Percentiles rank a stretch among this genome's conserved stretches.
These are phyloP conservation scores for Notamacropus eugenii DNA, from an alignment of 2,797 vertebrate species.

Conservation along the genomic window DNA sequence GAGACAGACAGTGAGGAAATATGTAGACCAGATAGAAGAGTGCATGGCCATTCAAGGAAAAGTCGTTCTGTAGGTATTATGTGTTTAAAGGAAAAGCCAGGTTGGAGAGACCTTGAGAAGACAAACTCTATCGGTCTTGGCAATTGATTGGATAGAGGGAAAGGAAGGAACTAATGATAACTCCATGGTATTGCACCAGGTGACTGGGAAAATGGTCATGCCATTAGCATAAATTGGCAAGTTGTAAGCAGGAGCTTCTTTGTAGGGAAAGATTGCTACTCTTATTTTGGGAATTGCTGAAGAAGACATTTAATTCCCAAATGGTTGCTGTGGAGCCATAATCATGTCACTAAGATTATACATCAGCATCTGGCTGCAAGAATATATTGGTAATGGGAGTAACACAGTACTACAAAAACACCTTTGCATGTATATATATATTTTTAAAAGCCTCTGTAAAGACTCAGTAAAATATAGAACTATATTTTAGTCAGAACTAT, in stretches of 20 bases:
- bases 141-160: background rate
- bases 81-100: background rate
- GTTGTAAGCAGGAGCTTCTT: background rate
- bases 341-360: background rate
- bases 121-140: background rate
- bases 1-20: background rate
- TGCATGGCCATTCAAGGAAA: background rate
- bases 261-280: background rate
- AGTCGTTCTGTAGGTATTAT: background rate
- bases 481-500: background rate
- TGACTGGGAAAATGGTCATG: background rate
- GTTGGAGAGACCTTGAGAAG: background rate
- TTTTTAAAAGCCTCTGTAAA: background rate
- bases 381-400: background rate
- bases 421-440: background rate
- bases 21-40: background rate
- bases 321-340: background rate
- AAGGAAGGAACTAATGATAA: background rate
- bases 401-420: background rate
- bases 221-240: background rate
- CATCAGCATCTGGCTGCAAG: background rate
- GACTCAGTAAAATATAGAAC: background rate
- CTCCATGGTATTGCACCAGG: background rate
- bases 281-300: background rate
- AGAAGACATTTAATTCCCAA: constrained; percentile 20